Percentiles rank a stretch among this genome's conserved stretches.
Conservation (phyloP, 2,797 vertebrate species). For the Sebastes itinus region DNA sequence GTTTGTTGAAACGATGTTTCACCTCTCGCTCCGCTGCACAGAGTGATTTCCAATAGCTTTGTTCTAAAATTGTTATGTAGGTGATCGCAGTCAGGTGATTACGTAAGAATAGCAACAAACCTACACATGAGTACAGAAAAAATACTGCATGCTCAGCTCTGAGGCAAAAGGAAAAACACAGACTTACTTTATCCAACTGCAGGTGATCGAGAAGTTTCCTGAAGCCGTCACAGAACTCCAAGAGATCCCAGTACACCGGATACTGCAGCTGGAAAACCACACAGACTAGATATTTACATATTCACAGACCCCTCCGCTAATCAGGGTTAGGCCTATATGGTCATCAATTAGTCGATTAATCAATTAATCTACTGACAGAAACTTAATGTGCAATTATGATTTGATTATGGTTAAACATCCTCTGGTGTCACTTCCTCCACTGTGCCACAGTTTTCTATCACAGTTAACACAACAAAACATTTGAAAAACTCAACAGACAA, state of each 20-base stretch:
- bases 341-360: not conserved
- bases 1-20: not conserved
- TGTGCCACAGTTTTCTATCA: not conserved
- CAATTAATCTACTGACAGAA: not conserved
- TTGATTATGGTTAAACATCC: not conserved
- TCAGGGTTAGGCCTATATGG: not conserved
- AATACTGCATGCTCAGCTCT: not conserved
- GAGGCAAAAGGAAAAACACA: not conserved
- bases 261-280: conserved; percentile 90
- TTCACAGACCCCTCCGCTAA: not conserved
- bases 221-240: conserved; percentile 98
- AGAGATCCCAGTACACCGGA: conserved; percentile 97
- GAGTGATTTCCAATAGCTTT: not conserved
- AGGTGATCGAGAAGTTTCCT: conserved; percentile 96
- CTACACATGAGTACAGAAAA: not conserved
- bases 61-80: not conserved
- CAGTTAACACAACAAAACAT: not conserved
- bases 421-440: not conserved
- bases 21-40: not conserved
- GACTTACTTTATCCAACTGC: conserved; percentile 94
- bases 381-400: not conserved
- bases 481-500: not conserved
- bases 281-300: not conserved
- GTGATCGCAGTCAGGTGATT: not conserved
- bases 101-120: not conserved